Base-by-base conservation (phyloP, 2,113 vertebrate species). In the Crocuta crocuta region DNA sequence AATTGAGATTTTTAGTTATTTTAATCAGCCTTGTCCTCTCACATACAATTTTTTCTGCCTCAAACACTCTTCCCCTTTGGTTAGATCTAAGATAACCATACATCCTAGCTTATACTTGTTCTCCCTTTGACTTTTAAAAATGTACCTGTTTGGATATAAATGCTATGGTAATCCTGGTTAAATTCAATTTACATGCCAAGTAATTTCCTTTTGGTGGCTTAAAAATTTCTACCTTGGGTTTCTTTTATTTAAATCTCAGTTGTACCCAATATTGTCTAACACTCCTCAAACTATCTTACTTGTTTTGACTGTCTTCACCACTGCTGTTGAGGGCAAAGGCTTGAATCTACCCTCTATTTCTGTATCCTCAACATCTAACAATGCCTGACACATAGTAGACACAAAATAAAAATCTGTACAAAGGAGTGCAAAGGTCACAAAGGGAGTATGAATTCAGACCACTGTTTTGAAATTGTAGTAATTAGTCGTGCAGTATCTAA, bases 191-290 rank as follows among this genome's bases (percentile, higher is more conserved):
- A 81, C 73, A 33, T 23, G 48, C 85, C 39, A 48, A 31, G 10
- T 95, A 71, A 73, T 39, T 80, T 89, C 45, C 53, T 93, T 45
- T 26, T 80, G 63, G 16, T 45, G 31, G 21, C 53, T 65, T 89
- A 58, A 87, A 65, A 63, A 48, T 43, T 55, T 76, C 39, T 86
- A 39, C 7, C 43, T 35, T 92, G 10, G 13, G 19, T 50, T 89
- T 11, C 89, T 28, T 89, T 90, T 80, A n/a, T 84, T 84, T 95
- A 92, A 71, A 79, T 84, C 71, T 88, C 43, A 55, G 0, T 90
- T 58, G 5, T 17, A 33, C 17, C n/a, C 28, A 45, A 33, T 65
- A 26, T 19, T 74, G 26, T 73, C 43, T 48, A 80, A 93, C 31
- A 35, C 12, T 81, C 10, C 15, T 33, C 43, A 16, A 58, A 50